phyloP scores from a whole-genome alignment of 35 echinoderm and acorn worm species.

The Heliocidaris erythrogramma region DNA sequence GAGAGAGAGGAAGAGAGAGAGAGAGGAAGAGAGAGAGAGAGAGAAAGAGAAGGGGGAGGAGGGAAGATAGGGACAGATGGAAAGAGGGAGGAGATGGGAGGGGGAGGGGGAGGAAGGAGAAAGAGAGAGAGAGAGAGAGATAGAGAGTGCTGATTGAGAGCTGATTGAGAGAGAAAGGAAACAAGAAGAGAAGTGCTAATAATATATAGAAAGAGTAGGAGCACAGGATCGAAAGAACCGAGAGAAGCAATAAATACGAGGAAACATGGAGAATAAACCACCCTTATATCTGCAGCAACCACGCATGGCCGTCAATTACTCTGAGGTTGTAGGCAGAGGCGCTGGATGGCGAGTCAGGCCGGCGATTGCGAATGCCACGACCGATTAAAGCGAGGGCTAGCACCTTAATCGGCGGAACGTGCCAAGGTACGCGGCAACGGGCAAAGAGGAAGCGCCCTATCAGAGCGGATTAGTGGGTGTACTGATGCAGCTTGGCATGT shows the following conservation, averaged over 20 bases:
- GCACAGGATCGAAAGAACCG: too few relatives aligned
- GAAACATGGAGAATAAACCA: neutral
- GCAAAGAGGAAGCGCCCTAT: neutral
- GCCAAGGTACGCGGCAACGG: neutral
- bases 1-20: neutral
- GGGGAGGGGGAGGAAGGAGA: too few relatives aligned
- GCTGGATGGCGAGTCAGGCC: neutral
- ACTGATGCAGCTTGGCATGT: neutral
- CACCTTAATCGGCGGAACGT: neutral
- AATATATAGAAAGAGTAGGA: neutral
- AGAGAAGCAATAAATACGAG: neutral
- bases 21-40: neutral
- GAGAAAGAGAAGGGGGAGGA: too few relatives aligned
- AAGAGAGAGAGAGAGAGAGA: neutral
- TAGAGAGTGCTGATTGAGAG: neutral
- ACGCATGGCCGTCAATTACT: neutral
- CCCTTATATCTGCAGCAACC: neutral
- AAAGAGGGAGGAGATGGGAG: neutral
- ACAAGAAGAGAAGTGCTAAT: neutral
- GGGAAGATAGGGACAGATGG: neutral
- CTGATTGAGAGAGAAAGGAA: neutral
- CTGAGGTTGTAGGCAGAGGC: neutral
- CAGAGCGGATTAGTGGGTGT: neutral
- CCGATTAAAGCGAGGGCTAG: neutral
- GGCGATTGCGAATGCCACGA: neutral